Base-by-base conservation (phyloP, 2,888 invertebrate genomes). In the Perizoma affinitatum region DNA sequence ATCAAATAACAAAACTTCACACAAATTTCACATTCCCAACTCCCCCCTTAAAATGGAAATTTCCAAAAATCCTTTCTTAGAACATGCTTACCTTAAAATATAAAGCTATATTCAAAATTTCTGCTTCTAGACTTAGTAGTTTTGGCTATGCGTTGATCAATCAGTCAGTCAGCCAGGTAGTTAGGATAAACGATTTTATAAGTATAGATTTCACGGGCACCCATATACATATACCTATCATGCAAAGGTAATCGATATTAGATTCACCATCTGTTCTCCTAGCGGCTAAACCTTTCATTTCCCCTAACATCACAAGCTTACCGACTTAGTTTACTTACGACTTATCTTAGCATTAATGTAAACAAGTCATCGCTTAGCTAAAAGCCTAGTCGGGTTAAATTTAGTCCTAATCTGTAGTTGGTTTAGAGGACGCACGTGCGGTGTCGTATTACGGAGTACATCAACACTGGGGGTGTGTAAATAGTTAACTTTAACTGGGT, bases 321-420 rank as follows among this genome's bases (percentile, higher is more conserved):
- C 46, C 5, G 34, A 52, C 45, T 51, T 45, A 42, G 58, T 53
- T 58, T 58, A 48, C 43, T 53, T 47, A 47, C 22, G 22, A 58
- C 57, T 45, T 49, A 48, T 41, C 47, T 49, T 44, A 48, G 43
- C 43, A 11, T 35, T 47, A 58, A 58, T 47, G 44, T 47, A 58
- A 58, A 58, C 53, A 58, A 58, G 52, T 53, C 47, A 53, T 53
- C 49, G 44, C 49, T 38, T 56, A 66, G 67, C 67, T 73, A 72
- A 73, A 73, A 73, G 72, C 74, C 70, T 71, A 61, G 68, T 58
- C 58, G 54, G 49, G 68, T 63, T 73, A 73, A 70, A 71, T 68
- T 71, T 72, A 74, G 67, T 60, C 40, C 45, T 67, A 65, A 67
- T 63, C 66, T 60, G 61, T 68, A 42, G 60, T 61, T 58, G 51